Percentiles rank a stretch among this genome's conserved stretches.
Conservation (phyloP, 2,113 vertebrate species). For the Empidonax alnorum region DNA sequence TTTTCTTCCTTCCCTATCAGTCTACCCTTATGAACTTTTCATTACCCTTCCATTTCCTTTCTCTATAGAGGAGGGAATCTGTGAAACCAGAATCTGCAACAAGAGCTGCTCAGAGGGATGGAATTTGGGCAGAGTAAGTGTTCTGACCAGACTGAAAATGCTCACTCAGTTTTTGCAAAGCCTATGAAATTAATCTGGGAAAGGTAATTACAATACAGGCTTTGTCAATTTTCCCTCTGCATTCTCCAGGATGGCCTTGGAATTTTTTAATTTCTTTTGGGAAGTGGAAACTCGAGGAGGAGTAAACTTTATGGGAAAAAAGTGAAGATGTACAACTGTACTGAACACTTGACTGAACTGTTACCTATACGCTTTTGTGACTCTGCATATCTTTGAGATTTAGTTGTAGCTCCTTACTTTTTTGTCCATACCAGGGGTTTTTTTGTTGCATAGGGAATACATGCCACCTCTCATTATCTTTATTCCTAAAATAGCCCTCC, state of each 20-base stretch:
- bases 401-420: neutral
- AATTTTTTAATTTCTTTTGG: neutral
- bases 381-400: neutral
- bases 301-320: neutral
- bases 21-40: neutral
- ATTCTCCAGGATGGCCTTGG: neutral
- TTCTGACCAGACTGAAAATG: neutral
- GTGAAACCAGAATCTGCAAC: neutral
- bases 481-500: neutral
- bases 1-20: neutral
- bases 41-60: neutral
- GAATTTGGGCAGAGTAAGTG: neutral
- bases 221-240: neutral
- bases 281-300: neutral
- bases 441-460: neutral
- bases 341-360: neutral
- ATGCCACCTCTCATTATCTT: neutral
- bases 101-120: neutral
- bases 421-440: neutral
- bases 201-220: neutral
- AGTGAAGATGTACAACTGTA: neutral
- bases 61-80: neutral
- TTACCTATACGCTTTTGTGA: neutral
- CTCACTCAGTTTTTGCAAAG: neutral
- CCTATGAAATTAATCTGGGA: neutral